Conservation (phyloP, 2,888 invertebrate genomes). For the Tubulanus polymorphus region DNA sequence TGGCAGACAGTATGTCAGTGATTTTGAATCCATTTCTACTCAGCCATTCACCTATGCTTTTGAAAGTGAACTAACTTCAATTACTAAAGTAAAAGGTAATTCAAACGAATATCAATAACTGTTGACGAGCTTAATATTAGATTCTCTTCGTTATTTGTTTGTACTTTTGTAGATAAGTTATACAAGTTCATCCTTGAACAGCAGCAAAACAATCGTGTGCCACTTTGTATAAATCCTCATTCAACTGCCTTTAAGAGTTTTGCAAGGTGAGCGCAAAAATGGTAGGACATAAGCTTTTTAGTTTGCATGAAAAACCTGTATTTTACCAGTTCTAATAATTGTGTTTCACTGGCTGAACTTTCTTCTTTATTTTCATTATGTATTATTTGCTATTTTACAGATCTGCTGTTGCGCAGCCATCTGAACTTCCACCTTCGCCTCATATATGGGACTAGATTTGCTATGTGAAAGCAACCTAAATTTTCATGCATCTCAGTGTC, state of each 20-base stretch:
- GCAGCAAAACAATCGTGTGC: conserved; percentile 88
- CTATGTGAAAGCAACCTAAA: no score
- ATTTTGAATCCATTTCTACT: conserved; percentile 87
- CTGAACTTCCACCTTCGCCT: conserved; percentile 96
- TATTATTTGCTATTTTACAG: conserved; percentile 28
- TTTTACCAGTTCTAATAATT: neutral
- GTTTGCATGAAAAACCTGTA: neutral
- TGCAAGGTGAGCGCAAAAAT: conserved; percentile 75
- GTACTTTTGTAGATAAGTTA: conserved; percentile 88
- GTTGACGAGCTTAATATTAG: no score
- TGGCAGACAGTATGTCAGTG: conserved; percentile 74
- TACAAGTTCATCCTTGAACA: conserved; percentile 98
- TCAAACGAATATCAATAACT: neutral
- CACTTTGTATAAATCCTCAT: conserved; percentile 99
- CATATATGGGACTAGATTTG: conserved; percentile 81
- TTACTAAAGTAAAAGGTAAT: conserved; percentile 74
- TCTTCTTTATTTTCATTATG: neutral
- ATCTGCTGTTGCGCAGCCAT: conserved; percentile 79
- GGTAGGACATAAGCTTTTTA: neutral
- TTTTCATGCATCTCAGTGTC: no score
- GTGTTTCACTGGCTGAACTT: no score
- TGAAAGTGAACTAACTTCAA: conserved; percentile 82
- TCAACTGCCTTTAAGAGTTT: conserved; percentile 99
- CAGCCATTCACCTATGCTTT: conserved; percentile 92
- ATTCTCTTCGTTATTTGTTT: conserved; percentile 19